Percentiles rank a stretch among this genome's conserved stretches.
phyloP scores from a whole-genome alignment of 23 tunicate genomes.

The Botrylloides violaceus region DNA sequence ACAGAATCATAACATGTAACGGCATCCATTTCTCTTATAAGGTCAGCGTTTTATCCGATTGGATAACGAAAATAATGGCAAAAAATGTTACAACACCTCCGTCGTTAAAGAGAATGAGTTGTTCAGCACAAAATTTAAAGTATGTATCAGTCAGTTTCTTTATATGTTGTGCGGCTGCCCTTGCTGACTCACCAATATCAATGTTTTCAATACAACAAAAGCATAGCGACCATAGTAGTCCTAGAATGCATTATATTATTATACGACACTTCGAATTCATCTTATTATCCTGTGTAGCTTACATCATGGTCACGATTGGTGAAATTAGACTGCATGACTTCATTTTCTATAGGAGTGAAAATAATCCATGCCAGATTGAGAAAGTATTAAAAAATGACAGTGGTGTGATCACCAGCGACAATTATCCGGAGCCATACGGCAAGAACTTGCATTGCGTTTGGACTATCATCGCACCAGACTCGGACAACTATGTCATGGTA shows the following conservation, averaged over 20 bases:
- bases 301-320: no score
- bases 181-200: no score
- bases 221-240: no score
- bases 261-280: no score
- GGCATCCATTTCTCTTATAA: no score
- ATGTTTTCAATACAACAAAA: no score
- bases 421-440: background rate
- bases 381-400: background rate
- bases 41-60: background rate
- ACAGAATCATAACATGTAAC: no score
- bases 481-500: constrained; percentile 2
- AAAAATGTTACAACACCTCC: background rate
- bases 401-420: background rate
- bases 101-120: background rate
- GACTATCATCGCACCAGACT: background rate
- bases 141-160: background rate
- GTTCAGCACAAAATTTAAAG: background rate
- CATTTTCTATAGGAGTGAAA: no score
- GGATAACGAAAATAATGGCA: constrained; percentile 4
- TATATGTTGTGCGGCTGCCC: background rate
- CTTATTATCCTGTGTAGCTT: no score
- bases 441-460: background rate
- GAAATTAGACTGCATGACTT: no score
- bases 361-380: background rate
- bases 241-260: no score